A percentile compares a stretch with the other conserved stretches of the same genome.
Evolutionary conservation across 2,888 invertebrate species (phyloP).

Genomic region (Hirtodrosophila histrioides): DNA sequence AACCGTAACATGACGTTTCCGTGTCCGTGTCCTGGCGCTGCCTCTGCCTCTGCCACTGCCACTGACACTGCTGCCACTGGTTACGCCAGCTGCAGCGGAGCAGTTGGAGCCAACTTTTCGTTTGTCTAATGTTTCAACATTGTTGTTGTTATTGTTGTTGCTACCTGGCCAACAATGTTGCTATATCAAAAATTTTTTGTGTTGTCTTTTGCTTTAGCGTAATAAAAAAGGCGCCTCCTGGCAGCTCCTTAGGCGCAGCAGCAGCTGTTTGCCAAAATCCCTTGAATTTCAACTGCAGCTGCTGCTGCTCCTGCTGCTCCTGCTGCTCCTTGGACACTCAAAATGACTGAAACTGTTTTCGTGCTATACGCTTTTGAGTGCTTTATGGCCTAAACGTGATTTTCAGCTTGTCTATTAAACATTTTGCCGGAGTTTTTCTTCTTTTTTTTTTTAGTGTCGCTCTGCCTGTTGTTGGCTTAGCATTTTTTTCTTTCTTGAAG

Average conservation of each 20-base stretch:
- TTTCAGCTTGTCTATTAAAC: constrained; percentile 67
- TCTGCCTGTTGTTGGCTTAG: neutral
- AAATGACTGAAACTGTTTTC: constrained; percentile 31
- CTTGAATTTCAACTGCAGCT: constrained; percentile 18
- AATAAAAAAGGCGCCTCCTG: constrained; percentile 2
- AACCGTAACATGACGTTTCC: constrained; percentile 78
- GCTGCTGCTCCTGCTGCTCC: constrained; percentile 25
- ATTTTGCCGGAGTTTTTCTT: constrained; percentile 15
- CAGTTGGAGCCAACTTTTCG: constrained; percentile 60
- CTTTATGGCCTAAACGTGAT: constrained; percentile 77
- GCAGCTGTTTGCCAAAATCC: constrained; percentile 19
- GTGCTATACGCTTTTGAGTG: constrained; percentile 38
- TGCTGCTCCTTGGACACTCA: constrained; percentile 12
- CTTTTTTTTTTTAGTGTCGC: neutral
- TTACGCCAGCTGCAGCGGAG: constrained; percentile 15
- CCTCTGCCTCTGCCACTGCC: constrained; percentile 14
- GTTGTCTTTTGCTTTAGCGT: neutral
- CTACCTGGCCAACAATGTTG: constrained; percentile 46
- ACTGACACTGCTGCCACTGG: neutral
- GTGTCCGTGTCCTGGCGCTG: constrained; percentile 53
- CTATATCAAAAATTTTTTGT: constrained; percentile 2
- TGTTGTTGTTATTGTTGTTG: constrained; percentile 58
- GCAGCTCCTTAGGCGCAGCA: constrained; percentile 22
- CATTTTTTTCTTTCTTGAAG: constrained; percentile 6
- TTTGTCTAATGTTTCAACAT: constrained; percentile 48